Conservation (phyloP, 2,888 invertebrate genomes). For the Epistrophella euchroma region DNA sequence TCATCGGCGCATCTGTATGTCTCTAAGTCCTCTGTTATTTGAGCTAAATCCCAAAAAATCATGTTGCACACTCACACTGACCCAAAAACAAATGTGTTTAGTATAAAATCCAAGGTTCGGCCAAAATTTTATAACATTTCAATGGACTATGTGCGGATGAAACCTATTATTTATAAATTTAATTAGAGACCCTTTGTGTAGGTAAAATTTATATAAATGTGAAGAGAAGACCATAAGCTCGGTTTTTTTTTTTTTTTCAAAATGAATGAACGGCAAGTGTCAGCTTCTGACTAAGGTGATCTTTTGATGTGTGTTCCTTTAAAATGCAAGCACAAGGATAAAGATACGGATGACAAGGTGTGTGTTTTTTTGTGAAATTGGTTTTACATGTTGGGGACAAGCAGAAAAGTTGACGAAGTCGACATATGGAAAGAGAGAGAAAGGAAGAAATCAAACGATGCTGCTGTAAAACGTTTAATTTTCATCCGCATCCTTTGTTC, state of each 20-base stretch:
- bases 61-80: too few relatives aligned
- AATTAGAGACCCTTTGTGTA: conserved; percentile 50
- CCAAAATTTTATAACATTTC: too few relatives aligned
- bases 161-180: conserved; percentile 67
- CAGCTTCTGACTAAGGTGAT: conserved; percentile 58
- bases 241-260: background rate
- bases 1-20: too few relatives aligned
- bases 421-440: conserved; percentile 25
- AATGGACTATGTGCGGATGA: background rate
- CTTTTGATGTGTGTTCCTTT: conserved; percentile 47
- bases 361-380: conserved; percentile 52
- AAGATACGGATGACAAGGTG: conserved; percentile 43
- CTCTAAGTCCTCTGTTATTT: too few relatives aligned
- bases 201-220: conserved; percentile 3
- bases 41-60: too few relatives aligned
- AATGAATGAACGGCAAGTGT: conserved; percentile 45
- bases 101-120: too few relatives aligned
- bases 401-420: conserved; percentile 52
- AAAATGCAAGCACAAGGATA: conserved; percentile 23
- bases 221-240: conserved; percentile 20
- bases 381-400: conserved; percentile 67
- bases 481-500: conserved; percentile 66
- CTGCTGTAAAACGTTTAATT: conserved; percentile 62
- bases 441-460: conserved; percentile 27
- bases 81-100: too few relatives aligned